Evolutionary conservation across 2,113 vertebrate genomes (phyloP).

Genomic region (Boulengerochromis microlepis): DNA sequence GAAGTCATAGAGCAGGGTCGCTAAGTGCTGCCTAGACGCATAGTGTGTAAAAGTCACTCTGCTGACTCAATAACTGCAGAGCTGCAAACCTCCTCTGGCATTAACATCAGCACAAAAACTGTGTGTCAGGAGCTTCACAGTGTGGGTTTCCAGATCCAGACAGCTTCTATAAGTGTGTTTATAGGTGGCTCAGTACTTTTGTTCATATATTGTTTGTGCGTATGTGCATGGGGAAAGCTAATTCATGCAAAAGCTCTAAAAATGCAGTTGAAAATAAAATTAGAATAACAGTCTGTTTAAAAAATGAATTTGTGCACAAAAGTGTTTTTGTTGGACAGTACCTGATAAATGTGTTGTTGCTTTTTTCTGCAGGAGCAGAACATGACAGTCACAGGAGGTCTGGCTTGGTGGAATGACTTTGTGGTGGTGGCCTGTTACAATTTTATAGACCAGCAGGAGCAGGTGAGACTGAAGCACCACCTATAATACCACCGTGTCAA

Average conservation of each 20-base stretch:
- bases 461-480: conserved; percentile 68
- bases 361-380: conserved; percentile 84
- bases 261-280: neutral
- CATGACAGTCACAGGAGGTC: conserved; percentile 93
- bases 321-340: neutral
- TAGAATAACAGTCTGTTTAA: neutral
- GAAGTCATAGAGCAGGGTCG: neutral
- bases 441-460: conserved; percentile 89
- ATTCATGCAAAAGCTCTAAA: neutral
- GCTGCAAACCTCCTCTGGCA: neutral
- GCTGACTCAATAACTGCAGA: neutral
- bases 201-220: neutral
- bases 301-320: neutral
- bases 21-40: neutral
- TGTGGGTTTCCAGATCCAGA: neutral
- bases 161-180: neutral
- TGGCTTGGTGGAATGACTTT: conserved; percentile 97
- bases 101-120: neutral
- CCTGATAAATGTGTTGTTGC: neutral
- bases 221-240: neutral
- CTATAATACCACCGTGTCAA: neutral
- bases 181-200: neutral
- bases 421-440: conserved; percentile 96
- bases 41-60: neutral
- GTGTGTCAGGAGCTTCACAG: neutral